phyloP scores from a whole-genome alignment of 2,797 vertebrate species.

The Threskiornis aethiopicus region DNA sequence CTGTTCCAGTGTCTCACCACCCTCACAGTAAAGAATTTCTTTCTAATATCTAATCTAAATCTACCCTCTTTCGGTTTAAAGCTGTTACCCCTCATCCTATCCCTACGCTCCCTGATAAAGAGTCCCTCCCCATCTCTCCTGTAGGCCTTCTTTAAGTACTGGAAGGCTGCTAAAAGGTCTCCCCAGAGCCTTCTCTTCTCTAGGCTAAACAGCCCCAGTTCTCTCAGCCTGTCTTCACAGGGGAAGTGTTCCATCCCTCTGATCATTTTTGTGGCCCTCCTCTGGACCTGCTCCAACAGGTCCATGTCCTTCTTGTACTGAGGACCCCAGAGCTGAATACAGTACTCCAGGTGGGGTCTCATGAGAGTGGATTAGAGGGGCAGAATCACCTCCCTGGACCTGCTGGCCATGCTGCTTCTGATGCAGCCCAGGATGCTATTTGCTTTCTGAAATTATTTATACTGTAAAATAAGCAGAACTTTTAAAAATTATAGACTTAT shows the following conservation, averaged over 20 bases:
- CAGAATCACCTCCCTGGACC: background rate
- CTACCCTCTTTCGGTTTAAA: background rate
- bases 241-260: background rate
- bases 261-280: background rate
- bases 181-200: background rate
- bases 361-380: background rate
- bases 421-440: background rate
- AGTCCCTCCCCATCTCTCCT: background rate
- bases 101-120: fast-evolving
- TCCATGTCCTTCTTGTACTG: background rate
- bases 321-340: background rate
- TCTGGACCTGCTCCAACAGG: background rate
- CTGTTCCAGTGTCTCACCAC: background rate
- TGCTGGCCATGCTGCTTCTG: background rate
- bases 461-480: background rate
- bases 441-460: background rate
- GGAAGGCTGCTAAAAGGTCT: background rate
- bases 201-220: background rate
- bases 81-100: background rate
- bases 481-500: background rate
- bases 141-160: no score
- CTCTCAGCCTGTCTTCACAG: background rate
- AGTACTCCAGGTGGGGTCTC: background rate
- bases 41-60: background rate
- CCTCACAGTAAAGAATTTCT: background rate